A percentile compares a stretch with the other conserved stretches of the same genome.
phyloP scores from a whole-genome alignment of 2,888 invertebrate species.

The Eupeodes luniger region DNA sequence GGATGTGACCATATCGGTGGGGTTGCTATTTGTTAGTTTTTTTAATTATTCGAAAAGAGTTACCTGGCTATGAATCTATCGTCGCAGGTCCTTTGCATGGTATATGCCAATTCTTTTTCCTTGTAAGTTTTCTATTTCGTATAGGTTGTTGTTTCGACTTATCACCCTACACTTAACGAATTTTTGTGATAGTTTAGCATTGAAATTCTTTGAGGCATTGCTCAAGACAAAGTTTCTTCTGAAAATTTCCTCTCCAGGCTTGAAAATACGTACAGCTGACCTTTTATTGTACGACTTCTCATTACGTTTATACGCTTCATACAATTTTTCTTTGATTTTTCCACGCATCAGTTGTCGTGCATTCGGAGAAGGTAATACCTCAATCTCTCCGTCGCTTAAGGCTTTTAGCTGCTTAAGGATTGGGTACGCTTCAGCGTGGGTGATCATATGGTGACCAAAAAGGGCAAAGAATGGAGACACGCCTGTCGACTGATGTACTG shows the following conservation, averaged over 20 bases:
- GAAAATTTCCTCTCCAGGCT: background rate
- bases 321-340: slow-evolving; percentile 1
- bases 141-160: background rate
- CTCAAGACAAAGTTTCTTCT: background rate
- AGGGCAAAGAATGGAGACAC: background rate
- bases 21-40: no score
- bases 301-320: background rate
- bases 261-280: background rate
- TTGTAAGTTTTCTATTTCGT: background rate
- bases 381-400: slow-evolving; percentile 4
- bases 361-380: background rate
- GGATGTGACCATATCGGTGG: no score
- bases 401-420: background rate
- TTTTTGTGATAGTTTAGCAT: slow-evolving; percentile 1
- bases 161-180: background rate
- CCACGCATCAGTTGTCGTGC: background rate
- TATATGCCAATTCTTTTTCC: background rate
- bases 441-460: background rate
- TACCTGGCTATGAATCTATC: background rate
- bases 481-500: background rate
- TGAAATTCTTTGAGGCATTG: background rate
- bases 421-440: background rate
- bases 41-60: no score
- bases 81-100: slow-evolving; percentile 4
- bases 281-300: background rate